phyloP scores from a whole-genome alignment of 2,888 invertebrate genomes.

The Hemaris fuciformis region DNA sequence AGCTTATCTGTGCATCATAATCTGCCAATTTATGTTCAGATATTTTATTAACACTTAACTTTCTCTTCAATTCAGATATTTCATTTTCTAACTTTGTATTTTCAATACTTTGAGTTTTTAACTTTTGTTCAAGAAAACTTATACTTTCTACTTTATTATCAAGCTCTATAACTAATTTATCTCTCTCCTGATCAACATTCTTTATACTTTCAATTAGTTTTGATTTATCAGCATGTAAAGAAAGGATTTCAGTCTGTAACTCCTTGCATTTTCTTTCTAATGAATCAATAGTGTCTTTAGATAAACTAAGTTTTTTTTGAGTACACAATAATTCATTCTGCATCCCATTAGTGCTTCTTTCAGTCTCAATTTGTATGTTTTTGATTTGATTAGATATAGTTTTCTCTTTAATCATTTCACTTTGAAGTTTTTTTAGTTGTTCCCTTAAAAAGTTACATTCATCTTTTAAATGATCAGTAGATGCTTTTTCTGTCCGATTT shows the following conservation, averaged over 20 bases:
- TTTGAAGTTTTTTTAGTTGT: constrained; percentile 71
- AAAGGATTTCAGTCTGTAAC: constrained; percentile 81
- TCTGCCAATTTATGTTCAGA: constrained; percentile 75
- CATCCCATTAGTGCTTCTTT: constrained; percentile 85
- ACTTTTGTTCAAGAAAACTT: constrained; percentile 84
- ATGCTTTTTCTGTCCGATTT: constrained; percentile 67
- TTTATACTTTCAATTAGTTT: constrained; percentile 83
- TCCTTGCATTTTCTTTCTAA: constrained; percentile 82
- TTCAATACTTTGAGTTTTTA: constrained; percentile 81
- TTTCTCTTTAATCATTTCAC: constrained; percentile 74
- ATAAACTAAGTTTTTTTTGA: constrained; percentile 83
- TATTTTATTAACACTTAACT: constrained; percentile 66
- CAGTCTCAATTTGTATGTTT: constrained; percentile 88
- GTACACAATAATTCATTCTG: constrained; percentile 84
- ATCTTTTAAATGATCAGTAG: constrained; percentile 65
- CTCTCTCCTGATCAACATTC: constrained; percentile 87
- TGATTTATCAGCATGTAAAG: constrained; percentile 84
- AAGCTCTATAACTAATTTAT: constrained; percentile 83
- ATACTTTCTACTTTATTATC: constrained; percentile 88
- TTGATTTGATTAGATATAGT: constrained; percentile 80
- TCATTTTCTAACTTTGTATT: constrained; percentile 78
- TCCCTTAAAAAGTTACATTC: constrained; percentile 71
- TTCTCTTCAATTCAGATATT: constrained; percentile 79
- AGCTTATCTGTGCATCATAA: constrained; percentile 77
- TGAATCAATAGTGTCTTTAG: constrained; percentile 80